Percentiles rank a stretch among this genome's conserved stretches.
Conservation (phyloP, 2,113 vertebrate species). For the Limnothrissa miodon region DNA sequence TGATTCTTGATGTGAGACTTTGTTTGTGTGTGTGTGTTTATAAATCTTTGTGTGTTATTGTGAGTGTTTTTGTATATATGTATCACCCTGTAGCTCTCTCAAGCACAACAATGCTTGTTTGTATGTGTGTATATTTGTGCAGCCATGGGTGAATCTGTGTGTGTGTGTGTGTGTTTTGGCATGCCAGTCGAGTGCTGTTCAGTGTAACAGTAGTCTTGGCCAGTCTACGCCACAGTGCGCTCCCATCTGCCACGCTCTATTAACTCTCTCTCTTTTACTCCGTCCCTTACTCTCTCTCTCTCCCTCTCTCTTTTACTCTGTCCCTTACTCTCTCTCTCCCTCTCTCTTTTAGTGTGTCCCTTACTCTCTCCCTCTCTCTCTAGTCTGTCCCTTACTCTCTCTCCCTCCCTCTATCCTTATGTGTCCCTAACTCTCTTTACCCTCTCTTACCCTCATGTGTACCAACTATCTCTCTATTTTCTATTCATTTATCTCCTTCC, state of each 20-base stretch:
- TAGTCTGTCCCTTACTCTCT: background rate
- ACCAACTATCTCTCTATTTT: background rate
- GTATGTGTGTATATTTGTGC: background rate
- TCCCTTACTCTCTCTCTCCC: background rate
- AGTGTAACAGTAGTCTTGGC: constrained; percentile 3
- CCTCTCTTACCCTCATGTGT: background rate
- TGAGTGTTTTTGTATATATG: background rate
- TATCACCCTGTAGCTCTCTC: background rate
- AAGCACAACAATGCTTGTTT: background rate
- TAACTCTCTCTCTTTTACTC: background rate
- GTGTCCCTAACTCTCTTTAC: background rate
- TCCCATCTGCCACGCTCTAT: constrained; percentile 5
- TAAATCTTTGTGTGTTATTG: background rate
- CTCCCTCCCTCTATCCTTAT: background rate
- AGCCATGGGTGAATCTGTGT: background rate
- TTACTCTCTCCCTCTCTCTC: background rate
- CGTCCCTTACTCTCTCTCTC: background rate
- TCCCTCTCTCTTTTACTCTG: background rate
- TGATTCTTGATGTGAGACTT: background rate
- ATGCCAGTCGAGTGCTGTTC: background rate
- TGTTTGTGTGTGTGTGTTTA: background rate
- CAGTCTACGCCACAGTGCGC: background rate
- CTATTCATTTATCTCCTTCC: background rate
- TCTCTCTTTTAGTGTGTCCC: background rate
- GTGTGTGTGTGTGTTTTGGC: background rate